phyloP scores from a whole-genome alignment of 2,797 vertebrate species.

The Paratrypauchen microcephalus region DNA sequence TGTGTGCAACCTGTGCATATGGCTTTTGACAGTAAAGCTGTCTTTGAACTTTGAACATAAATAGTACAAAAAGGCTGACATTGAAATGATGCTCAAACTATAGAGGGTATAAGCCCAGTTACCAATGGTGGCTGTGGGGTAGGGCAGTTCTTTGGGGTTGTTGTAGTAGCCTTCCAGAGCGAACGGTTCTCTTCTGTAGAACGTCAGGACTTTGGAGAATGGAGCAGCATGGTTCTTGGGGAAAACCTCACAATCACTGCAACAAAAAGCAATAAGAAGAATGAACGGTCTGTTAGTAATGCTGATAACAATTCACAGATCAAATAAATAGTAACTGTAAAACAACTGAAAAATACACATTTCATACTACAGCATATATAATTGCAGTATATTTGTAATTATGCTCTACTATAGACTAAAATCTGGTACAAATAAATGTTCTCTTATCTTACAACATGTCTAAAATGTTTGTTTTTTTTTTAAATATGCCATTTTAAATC shows the following conservation, averaged over 20 bases:
- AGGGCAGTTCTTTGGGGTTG: constrained; percentile 87
- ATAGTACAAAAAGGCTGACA: not conserved
- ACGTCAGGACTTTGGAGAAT: constrained; percentile 97
- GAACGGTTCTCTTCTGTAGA: constrained; percentile 95
- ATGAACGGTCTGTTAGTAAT: not conserved
- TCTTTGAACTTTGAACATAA: too few relatives aligned
- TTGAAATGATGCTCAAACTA: not conserved
- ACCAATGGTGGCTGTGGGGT: constrained; percentile 94
- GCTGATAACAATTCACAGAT: not conserved
- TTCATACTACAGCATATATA: too few relatives aligned
- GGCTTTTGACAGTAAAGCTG: too few relatives aligned
- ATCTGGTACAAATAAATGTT: too few relatives aligned
- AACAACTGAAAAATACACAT: too few relatives aligned
- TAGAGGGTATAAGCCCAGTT: constrained; percentile 9
- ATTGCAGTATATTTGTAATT: too few relatives aligned
- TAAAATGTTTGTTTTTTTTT: too few relatives aligned
- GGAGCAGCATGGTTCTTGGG: constrained; percentile 92
- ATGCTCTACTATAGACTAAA: too few relatives aligned
- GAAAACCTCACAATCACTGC: constrained; percentile 96
- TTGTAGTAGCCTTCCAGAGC: constrained; percentile 93
- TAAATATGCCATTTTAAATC: too few relatives aligned
- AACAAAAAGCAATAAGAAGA: constrained; percentile 4
- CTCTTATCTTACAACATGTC: too few relatives aligned
- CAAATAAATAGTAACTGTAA: too few relatives aligned
- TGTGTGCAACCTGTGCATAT: too few relatives aligned